phyloP scores from a whole-genome alignment of 2,888 invertebrate species.

The Hemicrepidius hirtus region DNA sequence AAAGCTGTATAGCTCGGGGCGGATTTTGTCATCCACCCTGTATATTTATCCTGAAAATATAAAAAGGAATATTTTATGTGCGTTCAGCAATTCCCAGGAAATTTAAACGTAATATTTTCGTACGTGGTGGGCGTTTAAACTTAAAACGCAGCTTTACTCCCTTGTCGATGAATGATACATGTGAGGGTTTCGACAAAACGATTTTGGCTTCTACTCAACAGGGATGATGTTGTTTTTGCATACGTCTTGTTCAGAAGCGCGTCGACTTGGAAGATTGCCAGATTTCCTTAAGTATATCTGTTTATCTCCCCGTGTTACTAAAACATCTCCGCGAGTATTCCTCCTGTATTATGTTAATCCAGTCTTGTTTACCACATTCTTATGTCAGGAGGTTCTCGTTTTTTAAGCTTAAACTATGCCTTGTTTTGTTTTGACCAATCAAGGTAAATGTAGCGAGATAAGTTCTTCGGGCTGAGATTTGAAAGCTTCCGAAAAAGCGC shows the following conservation, averaged over 20 bases:
- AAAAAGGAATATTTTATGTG: conserved; percentile 24
- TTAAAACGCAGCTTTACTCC: conserved; percentile 5
- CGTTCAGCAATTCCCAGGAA: background rate
- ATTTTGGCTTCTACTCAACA: conserved; percentile 7
- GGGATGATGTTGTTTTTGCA: conserved; percentile 19
- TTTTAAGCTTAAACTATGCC: background rate
- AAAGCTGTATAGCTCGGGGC: no score
- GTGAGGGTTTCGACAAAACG: conserved; percentile 13
- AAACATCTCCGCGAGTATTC: background rate
- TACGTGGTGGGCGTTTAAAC: conserved; percentile 11
- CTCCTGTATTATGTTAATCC: conserved; percentile 9
- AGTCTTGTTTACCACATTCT: conserved; percentile 10
- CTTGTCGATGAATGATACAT: conserved; percentile 28
- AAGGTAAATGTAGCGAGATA: background rate
- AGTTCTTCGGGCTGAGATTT: background rate
- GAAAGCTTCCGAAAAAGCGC: background rate
- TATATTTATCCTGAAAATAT: background rate
- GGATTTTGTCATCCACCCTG: no score
- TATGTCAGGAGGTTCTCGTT: background rate
- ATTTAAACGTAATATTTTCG: conserved; percentile 16
- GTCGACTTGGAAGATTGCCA: conserved; percentile 16
- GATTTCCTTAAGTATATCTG: conserved; percentile 5
- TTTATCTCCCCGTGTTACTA: conserved; percentile 10
- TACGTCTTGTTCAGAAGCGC: conserved; percentile 7
- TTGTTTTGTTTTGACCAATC: background rate